phyloP scores from a whole-genome alignment of 2,888 invertebrate genomes.

The Stenodera caucasica region DNA sequence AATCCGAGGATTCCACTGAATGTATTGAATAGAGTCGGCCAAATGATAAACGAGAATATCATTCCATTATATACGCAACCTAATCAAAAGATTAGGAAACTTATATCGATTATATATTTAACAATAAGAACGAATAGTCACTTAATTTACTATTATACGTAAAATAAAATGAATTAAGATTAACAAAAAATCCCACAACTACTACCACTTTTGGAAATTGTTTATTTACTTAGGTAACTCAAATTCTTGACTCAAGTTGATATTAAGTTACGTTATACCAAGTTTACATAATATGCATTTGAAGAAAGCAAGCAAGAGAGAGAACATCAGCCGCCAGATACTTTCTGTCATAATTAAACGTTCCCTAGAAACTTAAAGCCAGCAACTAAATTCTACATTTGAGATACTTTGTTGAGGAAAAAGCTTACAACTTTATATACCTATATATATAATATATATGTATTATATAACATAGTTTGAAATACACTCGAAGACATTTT shows the following conservation, averaged over 20 bases:
- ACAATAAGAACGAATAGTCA: too few relatives aligned
- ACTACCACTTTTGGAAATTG: not conserved
- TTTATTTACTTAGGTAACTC: conserved; percentile 29
- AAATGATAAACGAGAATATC: conserved; percentile 5
- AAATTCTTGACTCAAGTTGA: conserved; percentile 33
- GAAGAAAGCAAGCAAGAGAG: not conserved
- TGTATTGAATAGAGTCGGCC: not conserved
- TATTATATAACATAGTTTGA: not conserved
- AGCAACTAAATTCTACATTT: conserved; percentile 28
- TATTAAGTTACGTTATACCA: conserved; percentile 29
- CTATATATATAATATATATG: too few relatives aligned
- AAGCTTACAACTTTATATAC: not conserved
- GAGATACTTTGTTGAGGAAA: conserved; percentile 23
- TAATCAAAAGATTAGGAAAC: conserved; percentile 25
- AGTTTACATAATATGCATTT: not conserved
- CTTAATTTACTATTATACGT: too few relatives aligned
- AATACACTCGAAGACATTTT: not conserved
- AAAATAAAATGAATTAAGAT: conserved; percentile 16
- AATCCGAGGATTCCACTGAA: not conserved
- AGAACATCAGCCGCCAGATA: conserved; percentile 25
- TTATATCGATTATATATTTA: conserved; percentile 33
- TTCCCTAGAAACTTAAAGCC: conserved; percentile 24
- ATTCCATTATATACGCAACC: not conserved
- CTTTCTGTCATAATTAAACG: conserved; percentile 31
- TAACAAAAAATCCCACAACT: not conserved